phyloP scores from a whole-genome alignment of 2,888 invertebrate species.

The Chrysolina haemoptera region DNA sequence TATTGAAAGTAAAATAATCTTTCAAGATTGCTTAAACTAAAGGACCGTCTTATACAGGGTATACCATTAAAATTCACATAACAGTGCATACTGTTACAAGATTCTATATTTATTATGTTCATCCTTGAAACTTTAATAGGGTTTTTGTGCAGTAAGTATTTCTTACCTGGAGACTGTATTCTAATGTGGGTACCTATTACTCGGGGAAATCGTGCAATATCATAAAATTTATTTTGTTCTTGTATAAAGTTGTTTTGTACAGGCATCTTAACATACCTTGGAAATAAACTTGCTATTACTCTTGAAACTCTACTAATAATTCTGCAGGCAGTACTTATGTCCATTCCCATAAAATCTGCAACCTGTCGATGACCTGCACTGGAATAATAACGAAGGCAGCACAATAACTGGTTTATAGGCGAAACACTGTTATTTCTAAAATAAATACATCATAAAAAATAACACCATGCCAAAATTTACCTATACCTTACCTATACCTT shows the following conservation, averaged over 20 bases:
- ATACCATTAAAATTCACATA: no score
- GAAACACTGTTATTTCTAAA: conserved; percentile 21
- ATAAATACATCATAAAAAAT: background rate
- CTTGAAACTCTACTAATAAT: background rate
- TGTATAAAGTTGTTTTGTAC: background rate
- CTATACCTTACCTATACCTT: no score
- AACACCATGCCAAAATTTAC: background rate
- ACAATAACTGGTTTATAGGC: conserved; percentile 22
- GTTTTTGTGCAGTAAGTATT: background rate
- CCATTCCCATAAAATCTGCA: conserved; percentile 27
- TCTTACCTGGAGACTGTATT: conserved; percentile 23
- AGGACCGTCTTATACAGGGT: no score
- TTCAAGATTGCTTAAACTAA: no score
- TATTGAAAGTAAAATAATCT: no score
- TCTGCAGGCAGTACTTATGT: conserved; percentile 20
- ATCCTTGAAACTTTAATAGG: background rate
- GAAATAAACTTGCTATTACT: background rate
- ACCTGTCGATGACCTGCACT: conserved; percentile 9
- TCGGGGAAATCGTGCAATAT: background rate
- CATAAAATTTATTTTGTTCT: conserved; percentile 19
- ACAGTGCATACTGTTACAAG: no score
- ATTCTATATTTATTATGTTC: background rate
- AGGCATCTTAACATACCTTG: background rate
- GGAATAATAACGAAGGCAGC: conserved; percentile 10
- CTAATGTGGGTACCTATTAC: conserved; percentile 28